Evolutionary conservation across 2,888 invertebrate genomes (phyloP).

Genomic region (Archips xylosteana): DNA sequence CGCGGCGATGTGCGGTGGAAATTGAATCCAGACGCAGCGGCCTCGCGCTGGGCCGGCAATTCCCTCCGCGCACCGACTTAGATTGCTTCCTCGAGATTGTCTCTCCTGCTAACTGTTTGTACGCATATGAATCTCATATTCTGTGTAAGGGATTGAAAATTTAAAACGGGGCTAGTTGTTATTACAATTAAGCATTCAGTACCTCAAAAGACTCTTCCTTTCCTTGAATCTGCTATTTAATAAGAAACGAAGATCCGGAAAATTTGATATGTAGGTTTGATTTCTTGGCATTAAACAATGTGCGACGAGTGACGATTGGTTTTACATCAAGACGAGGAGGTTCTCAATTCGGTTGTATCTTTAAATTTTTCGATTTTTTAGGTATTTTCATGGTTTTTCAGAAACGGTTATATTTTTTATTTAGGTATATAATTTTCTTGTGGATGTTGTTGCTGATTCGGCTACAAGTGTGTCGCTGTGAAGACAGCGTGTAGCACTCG

Average conservation of each 20-base stretch:
- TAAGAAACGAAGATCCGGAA: not conserved
- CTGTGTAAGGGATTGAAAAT: slow-evolving; percentile 37
- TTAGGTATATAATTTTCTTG: not conserved
- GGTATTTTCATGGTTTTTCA: no score
- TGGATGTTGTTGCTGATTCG: slow-evolving; percentile 49
- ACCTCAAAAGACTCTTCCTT: not conserved
- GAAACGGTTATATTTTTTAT: not conserved
- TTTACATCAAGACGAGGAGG: no score
- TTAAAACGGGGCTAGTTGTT: not conserved
- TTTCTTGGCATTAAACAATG: not conserved
- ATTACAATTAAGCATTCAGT: not conserved
- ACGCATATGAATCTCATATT: not conserved
- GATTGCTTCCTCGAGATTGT: slow-evolving; percentile 65
- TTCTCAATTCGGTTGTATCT: no score
- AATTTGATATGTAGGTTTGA: not conserved
- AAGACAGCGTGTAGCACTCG: slow-evolving; percentile 74
- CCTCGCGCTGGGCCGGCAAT: slow-evolving; percentile 58
- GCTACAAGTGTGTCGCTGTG: slow-evolving; percentile 59
- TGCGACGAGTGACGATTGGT: not conserved
- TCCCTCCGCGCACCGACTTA: slow-evolving; percentile 77
- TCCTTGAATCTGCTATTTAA: not conserved
- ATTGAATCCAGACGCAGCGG: slow-evolving; percentile 72
- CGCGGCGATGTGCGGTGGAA: slow-evolving; percentile 65
- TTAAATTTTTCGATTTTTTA: no score
- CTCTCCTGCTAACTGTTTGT: slow-evolving; percentile 47